Conservation (phyloP, 1,140 invertebrate genomes). For the Eriosoma lanigerum region DNA sequence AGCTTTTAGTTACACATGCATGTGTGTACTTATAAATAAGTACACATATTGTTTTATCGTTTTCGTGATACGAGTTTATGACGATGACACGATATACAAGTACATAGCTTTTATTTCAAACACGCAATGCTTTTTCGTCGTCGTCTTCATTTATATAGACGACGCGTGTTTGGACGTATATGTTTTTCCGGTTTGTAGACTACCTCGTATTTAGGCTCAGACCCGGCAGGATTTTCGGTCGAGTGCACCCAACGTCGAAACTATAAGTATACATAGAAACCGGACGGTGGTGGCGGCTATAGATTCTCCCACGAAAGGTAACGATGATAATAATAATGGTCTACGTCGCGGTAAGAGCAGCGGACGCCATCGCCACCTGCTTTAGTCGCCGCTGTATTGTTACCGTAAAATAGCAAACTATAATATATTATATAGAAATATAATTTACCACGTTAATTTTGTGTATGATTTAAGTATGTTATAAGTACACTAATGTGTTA, state of each 20-base stretch:
- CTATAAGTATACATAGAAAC: neutral
- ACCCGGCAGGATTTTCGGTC: constrained; percentile 41
- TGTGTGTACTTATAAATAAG: neutral
- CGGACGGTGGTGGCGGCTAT: neutral
- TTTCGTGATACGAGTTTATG: too few species aligned
- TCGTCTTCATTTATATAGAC: too few species aligned
- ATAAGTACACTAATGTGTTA: too few species aligned
- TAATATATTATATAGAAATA: too few species aligned
- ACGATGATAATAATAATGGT: neutral
- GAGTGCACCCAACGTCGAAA: constrained; percentile 35
- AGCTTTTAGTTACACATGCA: too few species aligned
- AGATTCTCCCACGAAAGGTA: constrained; percentile 30
- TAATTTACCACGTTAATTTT: too few species aligned
- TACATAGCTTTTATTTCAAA: constrained; percentile 7
- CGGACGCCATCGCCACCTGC: constrained; percentile 13
- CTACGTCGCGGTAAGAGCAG: constrained; percentile 1
- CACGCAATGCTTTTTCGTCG: neutral
- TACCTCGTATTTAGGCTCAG: neutral
- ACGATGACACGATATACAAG: too few species aligned
- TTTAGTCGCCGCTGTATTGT: neutral
- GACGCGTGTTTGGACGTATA: constrained; percentile 2
- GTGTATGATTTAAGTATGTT: too few species aligned
- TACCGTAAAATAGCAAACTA: too few species aligned
- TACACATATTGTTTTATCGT: constrained; percentile 34
- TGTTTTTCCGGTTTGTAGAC: constrained; percentile 20